phyloP scores from a whole-genome alignment of 2,797 vertebrate species.

The Austrolebias charrua region DNA sequence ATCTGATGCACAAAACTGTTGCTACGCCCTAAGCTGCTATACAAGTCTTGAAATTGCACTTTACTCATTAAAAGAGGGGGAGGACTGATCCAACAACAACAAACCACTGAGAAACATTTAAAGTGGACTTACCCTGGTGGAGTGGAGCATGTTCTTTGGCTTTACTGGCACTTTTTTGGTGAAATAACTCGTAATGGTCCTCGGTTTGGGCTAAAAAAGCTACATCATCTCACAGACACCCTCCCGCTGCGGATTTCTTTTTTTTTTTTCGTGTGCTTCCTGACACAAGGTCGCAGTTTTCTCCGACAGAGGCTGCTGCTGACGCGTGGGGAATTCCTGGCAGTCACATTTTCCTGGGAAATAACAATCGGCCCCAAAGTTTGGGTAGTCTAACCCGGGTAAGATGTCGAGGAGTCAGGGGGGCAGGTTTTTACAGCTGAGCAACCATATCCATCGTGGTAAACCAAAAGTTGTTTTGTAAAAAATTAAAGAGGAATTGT shows the following conservation, averaged over 20 bases:
- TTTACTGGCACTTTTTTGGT: conserved; percentile 8
- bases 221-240: conserved; percentile 48
- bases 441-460: background rate
- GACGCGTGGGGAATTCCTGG: conserved; percentile 81
- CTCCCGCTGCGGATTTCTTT: conserved; percentile 40
- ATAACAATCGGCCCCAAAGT: conserved; percentile 58
- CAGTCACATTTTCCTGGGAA: conserved; percentile 83
- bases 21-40: background rate
- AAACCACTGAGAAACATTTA: conserved; percentile 4
- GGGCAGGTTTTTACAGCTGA: conserved; percentile 4
- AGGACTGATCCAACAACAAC: background rate
- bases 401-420: conserved; percentile 5
- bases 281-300: conserved; percentile 74
- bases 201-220: conserved; percentile 13
- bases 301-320: conserved; percentile 66
- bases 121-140: conserved; percentile 45
- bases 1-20: background rate
- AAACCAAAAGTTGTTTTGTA: conserved; percentile 8
- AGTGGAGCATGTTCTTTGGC: conserved; percentile 19
- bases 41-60: background rate
- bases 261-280: conserved; percentile 33
- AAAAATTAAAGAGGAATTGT: too few species aligned
- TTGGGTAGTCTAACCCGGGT: conserved; percentile 35
- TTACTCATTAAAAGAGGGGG: background rate
- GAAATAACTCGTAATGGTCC: conserved; percentile 36